These are phyloP conservation scores for Lithobates sylvaticus DNA, from an alignment of 2,797 vertebrate species.

Conservation along the genomic window DNA sequence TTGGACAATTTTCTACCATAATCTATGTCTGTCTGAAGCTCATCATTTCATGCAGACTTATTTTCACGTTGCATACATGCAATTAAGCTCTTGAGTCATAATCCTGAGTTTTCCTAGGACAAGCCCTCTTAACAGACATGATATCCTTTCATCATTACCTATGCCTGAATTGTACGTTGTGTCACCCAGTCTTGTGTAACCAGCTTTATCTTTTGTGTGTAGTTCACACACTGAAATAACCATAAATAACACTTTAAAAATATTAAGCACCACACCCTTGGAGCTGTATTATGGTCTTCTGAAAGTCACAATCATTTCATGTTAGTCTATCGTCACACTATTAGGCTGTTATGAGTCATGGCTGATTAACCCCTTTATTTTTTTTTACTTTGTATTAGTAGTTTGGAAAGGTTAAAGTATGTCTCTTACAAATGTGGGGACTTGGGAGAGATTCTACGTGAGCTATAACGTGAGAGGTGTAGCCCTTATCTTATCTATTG, in stretches of 20 bases:
- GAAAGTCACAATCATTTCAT: not conserved
- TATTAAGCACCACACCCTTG: not conserved
- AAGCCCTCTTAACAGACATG: not conserved
- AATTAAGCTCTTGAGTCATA: not conserved
- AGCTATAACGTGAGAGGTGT: too few species aligned
- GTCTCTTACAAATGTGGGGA: too few species aligned
- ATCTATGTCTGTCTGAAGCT: too few species aligned
- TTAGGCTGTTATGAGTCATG: slow-evolving; percentile 14
- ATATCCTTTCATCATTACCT: slow-evolving; percentile 1
- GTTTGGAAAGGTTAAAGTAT: too few species aligned
- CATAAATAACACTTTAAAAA: not conserved
- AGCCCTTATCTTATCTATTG: too few species aligned
- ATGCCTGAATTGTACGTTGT: not conserved
- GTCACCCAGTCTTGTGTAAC: slow-evolving; percentile 6
- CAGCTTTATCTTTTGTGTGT: not conserved
- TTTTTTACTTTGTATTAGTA: not conserved
- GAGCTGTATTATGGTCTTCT: not conserved
- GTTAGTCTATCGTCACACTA: not conserved
- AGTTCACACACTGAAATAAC: slow-evolving; percentile 1
- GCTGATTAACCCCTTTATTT: not conserved
- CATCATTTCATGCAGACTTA: too few species aligned
- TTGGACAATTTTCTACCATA: too few species aligned
- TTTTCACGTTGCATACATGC: too few species aligned
- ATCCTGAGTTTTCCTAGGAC: not conserved
- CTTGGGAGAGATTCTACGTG: too few species aligned